Percentiles rank a stretch among this genome's conserved stretches.
Evolutionary conservation across 2,113 vertebrate species (phyloP).

Genomic region (Anarhynchus alexandrinus): DNA sequence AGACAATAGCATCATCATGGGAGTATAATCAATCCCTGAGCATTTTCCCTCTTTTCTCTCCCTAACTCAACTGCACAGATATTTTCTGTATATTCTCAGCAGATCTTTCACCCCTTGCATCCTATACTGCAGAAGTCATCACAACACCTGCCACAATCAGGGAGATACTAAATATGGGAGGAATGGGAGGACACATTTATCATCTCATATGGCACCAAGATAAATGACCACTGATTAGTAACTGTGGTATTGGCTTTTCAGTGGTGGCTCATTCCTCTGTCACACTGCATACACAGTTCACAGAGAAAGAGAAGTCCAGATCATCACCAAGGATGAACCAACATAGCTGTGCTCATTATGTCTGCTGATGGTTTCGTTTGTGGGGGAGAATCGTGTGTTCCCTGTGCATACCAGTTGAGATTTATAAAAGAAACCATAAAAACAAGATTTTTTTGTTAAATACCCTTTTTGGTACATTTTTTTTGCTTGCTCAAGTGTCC

Average conservation of each 20-base stretch:
- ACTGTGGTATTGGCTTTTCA: not conserved
- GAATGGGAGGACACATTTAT: not conserved
- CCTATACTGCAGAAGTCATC: not conserved
- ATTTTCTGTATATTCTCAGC: not conserved
- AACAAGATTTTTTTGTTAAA: not conserved
- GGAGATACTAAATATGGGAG: not conserved
- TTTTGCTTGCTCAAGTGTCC: not conserved
- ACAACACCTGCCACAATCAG: not conserved
- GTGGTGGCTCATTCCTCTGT: not conserved
- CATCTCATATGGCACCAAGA: not conserved
- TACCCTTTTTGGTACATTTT: not conserved
- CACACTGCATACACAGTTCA: not conserved
- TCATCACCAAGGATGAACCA: not conserved
- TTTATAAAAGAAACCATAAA: conserved; percentile 8
- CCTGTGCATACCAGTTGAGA: not conserved
- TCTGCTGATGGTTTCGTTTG: not conserved
- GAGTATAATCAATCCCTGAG: not conserved
- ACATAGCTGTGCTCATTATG: not conserved
- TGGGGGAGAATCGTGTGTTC: not conserved
- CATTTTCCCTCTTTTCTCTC: not conserved
- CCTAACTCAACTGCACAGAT: not conserved
- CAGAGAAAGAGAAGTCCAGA: not conserved
- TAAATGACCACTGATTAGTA: not conserved
- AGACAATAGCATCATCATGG: not conserved
- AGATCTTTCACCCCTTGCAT: not conserved